Percentiles rank a stretch among this genome's conserved stretches.
phyloP scores from a whole-genome alignment of 1,140 invertebrate genomes.

The Thaumatotibia leucotreta region DNA sequence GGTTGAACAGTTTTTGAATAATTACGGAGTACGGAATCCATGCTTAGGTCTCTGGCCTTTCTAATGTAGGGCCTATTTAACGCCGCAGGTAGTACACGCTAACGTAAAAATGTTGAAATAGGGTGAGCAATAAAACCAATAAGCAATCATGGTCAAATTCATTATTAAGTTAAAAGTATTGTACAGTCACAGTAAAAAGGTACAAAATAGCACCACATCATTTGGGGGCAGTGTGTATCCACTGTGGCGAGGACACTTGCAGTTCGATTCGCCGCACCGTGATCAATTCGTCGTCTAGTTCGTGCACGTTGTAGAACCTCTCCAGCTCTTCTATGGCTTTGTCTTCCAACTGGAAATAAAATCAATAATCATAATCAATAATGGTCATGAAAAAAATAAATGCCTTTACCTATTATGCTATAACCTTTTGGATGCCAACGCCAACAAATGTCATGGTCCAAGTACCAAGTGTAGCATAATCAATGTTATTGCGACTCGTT shows the following conservation, averaged over 20 bases:
- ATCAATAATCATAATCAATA: not conserved
- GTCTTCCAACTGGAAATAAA: slow-evolving; percentile 81
- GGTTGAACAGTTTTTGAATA: too few relatives aligned
- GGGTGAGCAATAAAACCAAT: not conserved
- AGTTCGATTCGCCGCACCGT: slow-evolving; percentile 77
- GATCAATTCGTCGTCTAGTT: slow-evolving; percentile 80
- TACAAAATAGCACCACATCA: slow-evolving; percentile 42
- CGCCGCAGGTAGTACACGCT: too few relatives aligned
- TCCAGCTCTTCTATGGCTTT: slow-evolving; percentile 84
- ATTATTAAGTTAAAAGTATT: not conserved
- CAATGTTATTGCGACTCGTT: too few relatives aligned
- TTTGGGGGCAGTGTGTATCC: slow-evolving; percentile 76
- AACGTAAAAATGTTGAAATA: not conserved
- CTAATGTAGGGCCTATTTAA: too few relatives aligned
- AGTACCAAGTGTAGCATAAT: too few relatives aligned
- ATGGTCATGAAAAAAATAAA: too few relatives aligned
- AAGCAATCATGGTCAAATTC: not conserved
- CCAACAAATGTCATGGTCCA: too few relatives aligned
- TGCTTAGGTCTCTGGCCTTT: too few relatives aligned
- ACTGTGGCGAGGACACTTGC: slow-evolving; percentile 78
- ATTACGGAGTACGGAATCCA: too few relatives aligned
- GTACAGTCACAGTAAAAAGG: not conserved
- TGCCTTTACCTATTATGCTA: too few relatives aligned
- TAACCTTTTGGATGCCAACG: too few relatives aligned
- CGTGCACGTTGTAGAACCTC: slow-evolving; percentile 79